Base-by-base conservation (phyloP, 1,140 invertebrate genomes). In the Calephelis nemesis region DNA sequence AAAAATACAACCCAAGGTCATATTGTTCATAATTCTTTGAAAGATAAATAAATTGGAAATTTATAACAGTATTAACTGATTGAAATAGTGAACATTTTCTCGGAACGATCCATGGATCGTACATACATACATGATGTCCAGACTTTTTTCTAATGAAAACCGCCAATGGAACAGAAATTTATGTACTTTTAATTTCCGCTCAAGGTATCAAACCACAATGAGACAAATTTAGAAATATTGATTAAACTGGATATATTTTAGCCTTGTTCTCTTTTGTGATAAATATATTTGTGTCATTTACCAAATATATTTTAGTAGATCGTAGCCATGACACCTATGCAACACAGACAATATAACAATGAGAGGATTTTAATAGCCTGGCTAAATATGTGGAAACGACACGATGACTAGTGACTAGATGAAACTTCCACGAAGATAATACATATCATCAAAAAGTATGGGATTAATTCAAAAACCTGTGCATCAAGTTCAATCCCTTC, bases 41-140 rank as follows among this genome's bases (percentile, higher is more conserved):
- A 63, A n/a, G 62, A 63, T 45, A 63, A 63, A n/a, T 12, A 9
- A 63, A 63, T 5, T 63, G 62, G 62, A 63, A 40, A 45, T n/a
- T 45, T 45, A 45, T 47, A 8, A 12, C 9, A 11, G 62, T 63
- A 6, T 40, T 63, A 45, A 45, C 40, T 42, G 62, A 63, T 42
- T 63, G 42, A 42, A 63, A 63, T 9, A 39, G 13, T 5, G 47
- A 11, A 10, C 62, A 63, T 13, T 30, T 30, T 30, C 3, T 30
- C 3, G 62, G 42, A 4, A 15, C 42, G n/a, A 63, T 63, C 40
- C 47, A 45, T 40, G 62, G 47, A 42, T n/a, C n/a, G n/a, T n/a
- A n/a, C n/a, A n/a, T n/a, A n/a, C n/a, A n/a, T n/a, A n/a, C n/a
- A n/a, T n/a, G n/a, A n/a, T 63, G 62, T 47, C 62, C 62, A 8